phyloP scores from a whole-genome alignment of 2,797 vertebrate genomes.

The Graptemys geographica region DNA sequence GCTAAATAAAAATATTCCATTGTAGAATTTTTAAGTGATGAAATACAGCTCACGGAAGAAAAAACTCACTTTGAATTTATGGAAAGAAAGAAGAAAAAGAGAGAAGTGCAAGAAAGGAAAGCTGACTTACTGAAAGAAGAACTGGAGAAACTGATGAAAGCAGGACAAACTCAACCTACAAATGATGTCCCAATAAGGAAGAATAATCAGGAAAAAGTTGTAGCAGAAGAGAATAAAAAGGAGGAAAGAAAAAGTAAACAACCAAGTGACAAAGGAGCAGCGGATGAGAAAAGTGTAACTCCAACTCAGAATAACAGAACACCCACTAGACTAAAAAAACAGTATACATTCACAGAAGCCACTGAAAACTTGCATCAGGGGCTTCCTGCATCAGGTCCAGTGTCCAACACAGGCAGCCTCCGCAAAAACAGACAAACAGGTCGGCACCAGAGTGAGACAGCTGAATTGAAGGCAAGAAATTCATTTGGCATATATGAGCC shows the following conservation, averaged over 20 bases:
- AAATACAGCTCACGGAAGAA: background rate
- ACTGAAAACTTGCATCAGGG: conserved; percentile 79
- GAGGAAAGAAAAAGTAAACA: background rate
- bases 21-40: conserved; percentile 53
- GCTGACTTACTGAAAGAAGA: background rate
- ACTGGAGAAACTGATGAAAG: conserved; percentile 7
- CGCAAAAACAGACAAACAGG: background rate
- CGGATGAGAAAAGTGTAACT: background rate
- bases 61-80: background rate
- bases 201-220: background rate
- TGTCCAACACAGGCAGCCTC: background rate
- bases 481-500: conserved; percentile 53
- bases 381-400: conserved; percentile 48
- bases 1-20: conserved; percentile 36
- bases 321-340: background rate
- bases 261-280: background rate
- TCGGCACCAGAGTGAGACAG: fast-evolving
- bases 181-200: background rate
- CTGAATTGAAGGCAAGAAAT: background rate
- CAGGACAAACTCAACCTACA: background rate
- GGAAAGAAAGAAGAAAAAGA: conserved; percentile 42
- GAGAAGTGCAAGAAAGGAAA: conserved; percentile 22
- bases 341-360: conserved; percentile 68
- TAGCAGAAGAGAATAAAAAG: background rate
- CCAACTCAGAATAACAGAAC: background rate